A percentile compares a stretch with the other conserved stretches of the same genome.
phyloP scores from a whole-genome alignment of 1,140 invertebrate genomes.

The Bilobella aurantiaca region DNA sequence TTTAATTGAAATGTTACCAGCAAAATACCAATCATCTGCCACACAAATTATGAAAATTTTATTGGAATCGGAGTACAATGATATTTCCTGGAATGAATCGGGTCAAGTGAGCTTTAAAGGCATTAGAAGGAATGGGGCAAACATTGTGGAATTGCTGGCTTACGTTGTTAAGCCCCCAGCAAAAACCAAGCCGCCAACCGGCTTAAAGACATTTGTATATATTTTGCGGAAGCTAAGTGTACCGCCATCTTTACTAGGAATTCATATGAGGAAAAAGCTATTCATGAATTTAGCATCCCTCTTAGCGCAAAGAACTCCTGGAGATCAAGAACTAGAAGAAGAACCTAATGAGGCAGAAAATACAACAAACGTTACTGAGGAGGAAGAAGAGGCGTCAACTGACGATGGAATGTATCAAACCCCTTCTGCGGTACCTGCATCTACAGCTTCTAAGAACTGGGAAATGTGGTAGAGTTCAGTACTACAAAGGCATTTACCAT shows the following conservation, averaged over 20 bases:
- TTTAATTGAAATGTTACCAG: background rate
- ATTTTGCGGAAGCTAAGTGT: background rate
- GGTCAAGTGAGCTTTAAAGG: background rate
- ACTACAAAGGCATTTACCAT: background rate
- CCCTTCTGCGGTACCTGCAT: no score
- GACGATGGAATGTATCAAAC: no score
- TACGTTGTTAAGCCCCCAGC: background rate
- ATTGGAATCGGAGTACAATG: background rate
- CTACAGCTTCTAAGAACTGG: no score
- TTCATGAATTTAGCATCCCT: background rate
- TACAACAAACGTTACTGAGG: no score
- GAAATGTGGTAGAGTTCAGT: no score
- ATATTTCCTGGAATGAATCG: background rate
- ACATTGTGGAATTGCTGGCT: background rate
- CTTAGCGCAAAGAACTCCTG: background rate
- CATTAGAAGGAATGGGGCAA: background rate
- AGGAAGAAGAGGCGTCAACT: background rate
- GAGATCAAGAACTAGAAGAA: background rate
- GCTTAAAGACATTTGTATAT: background rate
- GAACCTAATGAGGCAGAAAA: background rate
- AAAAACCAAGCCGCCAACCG: background rate
- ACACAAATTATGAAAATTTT: background rate
- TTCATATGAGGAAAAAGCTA: background rate
- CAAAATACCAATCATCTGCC: background rate
- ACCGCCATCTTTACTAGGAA: background rate